phyloP scores from a whole-genome alignment of 92 coral and sea anemone species.

The Epizoanthus stellaris region DNA sequence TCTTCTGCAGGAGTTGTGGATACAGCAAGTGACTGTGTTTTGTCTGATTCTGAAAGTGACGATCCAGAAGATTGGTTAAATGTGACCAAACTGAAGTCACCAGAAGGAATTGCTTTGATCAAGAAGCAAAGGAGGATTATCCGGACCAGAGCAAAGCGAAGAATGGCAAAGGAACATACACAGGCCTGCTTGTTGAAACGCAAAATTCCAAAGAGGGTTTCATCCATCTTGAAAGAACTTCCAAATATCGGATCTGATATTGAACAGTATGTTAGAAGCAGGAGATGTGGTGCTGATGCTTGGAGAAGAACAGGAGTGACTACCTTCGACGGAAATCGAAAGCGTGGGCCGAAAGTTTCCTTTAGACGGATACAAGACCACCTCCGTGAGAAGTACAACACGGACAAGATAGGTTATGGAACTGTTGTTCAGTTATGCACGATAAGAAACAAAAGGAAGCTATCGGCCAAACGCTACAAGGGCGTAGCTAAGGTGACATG shows the following conservation, averaged over 20 bases:
- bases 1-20: background rate
- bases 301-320: conserved; percentile 63
- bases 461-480: conserved; percentile 61
- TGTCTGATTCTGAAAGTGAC: conserved; percentile 55
- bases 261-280: conserved; percentile 47
- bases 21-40: background rate
- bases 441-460: conserved; percentile 49
- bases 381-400: conserved; percentile 43
- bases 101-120: conserved; percentile 50
- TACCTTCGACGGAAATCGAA: conserved; percentile 36
- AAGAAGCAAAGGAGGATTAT: conserved; percentile 43
- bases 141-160: conserved; percentile 38
- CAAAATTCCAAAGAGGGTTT: conserved; percentile 50
- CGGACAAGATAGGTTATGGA: conserved; percentile 43
- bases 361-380: conserved; percentile 40
- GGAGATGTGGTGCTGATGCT: conserved; percentile 63
- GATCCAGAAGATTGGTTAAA: conserved; percentile 49
- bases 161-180: conserved; percentile 45
- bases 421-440: conserved; percentile 68
- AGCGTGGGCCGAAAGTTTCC: conserved; percentile 50
- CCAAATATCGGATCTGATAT: conserved; percentile 41
- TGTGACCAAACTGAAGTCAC: conserved; percentile 44
- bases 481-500: conserved; percentile 61
- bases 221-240: conserved; percentile 31
- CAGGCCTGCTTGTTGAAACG: conserved; percentile 34